A percentile compares a stretch with the other conserved stretches of the same genome.
These are phyloP conservation scores for Epistrophe grossulariae DNA, from an alignment of 2,888 invertebrate species.

Conservation along the genomic window DNA sequence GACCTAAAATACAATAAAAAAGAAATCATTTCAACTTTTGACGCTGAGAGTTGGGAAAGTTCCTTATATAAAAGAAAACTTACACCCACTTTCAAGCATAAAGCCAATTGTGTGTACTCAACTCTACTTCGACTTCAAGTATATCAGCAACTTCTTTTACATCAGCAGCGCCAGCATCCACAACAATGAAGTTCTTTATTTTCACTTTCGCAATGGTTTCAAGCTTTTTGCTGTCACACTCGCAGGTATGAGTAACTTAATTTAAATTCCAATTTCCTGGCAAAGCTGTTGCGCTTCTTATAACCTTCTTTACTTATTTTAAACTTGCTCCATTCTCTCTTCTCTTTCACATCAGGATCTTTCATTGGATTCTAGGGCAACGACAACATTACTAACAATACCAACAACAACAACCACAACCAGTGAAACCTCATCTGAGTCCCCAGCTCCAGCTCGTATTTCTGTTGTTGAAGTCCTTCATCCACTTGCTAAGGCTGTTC, in stretches of 20 bases:
- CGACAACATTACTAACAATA: neutral
- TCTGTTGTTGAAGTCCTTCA: conserved; percentile 10
- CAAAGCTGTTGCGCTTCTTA: conserved; percentile 46
- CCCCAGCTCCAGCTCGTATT: neutral
- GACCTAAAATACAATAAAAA: neutral
- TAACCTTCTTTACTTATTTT: conserved; percentile 25
- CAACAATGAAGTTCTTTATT: conserved; percentile 65
- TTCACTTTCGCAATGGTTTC: conserved; percentile 65
- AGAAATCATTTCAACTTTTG: neutral
- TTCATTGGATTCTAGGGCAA: conserved; percentile 1
- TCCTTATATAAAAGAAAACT: conserved; percentile 67
- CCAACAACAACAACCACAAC: neutral
- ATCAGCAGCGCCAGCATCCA: neutral
- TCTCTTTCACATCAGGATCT: conserved; percentile 19
- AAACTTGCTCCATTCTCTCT: conserved; percentile 13
- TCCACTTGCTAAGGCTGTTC: conserved; percentile 25
- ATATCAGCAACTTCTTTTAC: neutral
- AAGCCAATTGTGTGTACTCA: conserved; percentile 38
- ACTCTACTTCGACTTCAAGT: neutral
- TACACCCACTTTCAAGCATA: conserved; percentile 44
- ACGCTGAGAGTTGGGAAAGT: conserved; percentile 29
- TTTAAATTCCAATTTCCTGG: conserved; percentile 71
- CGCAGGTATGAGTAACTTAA: conserved; percentile 67
- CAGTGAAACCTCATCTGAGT: conserved; percentile 26
- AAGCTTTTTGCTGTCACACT: conserved; percentile 54